Percentiles rank a stretch among this genome's conserved stretches.
phyloP scores from a whole-genome alignment of 2,888 invertebrate genomes.

The Pammene fasciana region DNA sequence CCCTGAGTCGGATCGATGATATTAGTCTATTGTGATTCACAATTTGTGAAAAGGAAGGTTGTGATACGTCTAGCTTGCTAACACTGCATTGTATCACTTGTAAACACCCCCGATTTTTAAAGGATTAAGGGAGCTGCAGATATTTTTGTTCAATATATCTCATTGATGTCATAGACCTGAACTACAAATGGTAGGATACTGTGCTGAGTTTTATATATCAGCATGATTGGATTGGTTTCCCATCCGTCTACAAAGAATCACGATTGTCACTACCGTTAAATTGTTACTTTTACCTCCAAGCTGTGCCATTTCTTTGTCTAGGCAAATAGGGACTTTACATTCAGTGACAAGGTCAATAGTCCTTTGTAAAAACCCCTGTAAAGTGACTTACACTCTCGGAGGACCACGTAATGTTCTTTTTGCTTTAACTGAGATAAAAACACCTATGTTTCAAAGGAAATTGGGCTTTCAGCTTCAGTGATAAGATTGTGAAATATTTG shows the following conservation, averaged over 20 bases:
- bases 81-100: neutral
- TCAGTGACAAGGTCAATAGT: slow-evolving; percentile 3
- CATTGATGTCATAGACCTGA: no score
- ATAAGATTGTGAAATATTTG: slow-evolving; percentile 1
- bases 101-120: neutral
- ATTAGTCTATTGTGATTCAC: no score
- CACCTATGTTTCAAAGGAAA: neutral
- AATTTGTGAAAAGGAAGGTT: slow-evolving; percentile 3
- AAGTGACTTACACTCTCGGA: neutral
- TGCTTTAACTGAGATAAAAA: neutral
- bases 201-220: no score
- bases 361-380: slow-evolving; percentile 2
- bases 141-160: no score
- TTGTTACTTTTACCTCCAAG: slow-evolving; percentile 5
- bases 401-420: neutral
- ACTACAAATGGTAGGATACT: no score
- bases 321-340: slow-evolving; percentile 8
- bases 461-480: neutral
- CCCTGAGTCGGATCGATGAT: no score
- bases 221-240: no score
- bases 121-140: no score
- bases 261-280: neutral
- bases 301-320: slow-evolving; percentile 6
- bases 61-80: neutral
- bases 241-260: neutral